phyloP scores from a whole-genome alignment of 2,797 vertebrate species.

The Scomberomorus guttatus region DNA sequence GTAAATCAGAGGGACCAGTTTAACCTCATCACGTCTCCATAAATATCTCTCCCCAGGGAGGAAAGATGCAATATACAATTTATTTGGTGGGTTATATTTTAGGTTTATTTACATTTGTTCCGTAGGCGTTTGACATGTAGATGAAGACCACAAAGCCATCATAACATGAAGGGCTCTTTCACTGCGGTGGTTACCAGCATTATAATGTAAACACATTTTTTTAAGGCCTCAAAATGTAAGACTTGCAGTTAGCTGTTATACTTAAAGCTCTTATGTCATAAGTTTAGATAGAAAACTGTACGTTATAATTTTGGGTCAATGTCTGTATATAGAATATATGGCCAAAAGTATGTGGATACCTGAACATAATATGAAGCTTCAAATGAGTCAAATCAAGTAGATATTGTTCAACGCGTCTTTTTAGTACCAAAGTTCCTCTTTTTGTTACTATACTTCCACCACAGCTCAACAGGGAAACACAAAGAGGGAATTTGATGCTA shows the following conservation, averaged over 20 bases:
- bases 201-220: not conserved
- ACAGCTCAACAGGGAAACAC: no score
- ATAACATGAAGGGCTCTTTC: not conserved
- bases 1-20: constrained; percentile 41
- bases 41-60: constrained; percentile 38
- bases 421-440: no score
- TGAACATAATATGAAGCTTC: no score
- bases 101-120: constrained; percentile 30
- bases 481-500: no score
- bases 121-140: not conserved
- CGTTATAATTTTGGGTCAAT: not conserved
- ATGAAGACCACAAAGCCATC: not conserved
- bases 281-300: not conserved
- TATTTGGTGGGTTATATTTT: constrained; percentile 15
- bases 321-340: no score
- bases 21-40: constrained; percentile 26
- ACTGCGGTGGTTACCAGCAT: not conserved
- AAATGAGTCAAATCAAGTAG: no score
- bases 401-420: no score
- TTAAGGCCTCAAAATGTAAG: not conserved
- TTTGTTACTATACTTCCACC: no score
- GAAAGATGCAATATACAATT: constrained; percentile 13
- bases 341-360: no score
- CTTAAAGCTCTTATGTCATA: not conserved
- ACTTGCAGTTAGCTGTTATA: not conserved